Base-by-base conservation (phyloP, 2,113 vertebrate species). In the Monopterus albus region DNA sequence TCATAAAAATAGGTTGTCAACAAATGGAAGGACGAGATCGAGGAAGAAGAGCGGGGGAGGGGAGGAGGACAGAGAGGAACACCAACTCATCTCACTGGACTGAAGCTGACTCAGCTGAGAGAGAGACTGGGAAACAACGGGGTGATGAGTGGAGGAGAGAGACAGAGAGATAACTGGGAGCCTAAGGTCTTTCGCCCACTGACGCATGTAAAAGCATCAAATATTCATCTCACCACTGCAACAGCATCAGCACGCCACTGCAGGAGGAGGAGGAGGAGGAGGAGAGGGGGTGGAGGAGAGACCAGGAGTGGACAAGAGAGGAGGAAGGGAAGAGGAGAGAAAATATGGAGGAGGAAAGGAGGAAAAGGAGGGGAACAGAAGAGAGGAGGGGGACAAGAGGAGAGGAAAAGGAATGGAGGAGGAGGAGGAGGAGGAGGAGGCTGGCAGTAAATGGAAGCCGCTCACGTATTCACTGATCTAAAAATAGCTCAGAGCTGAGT, bases 191-290 rank as follows among this genome's bases (percentile, higher is more conserved):
- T 69, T 63, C 45, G 67, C 63, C 36, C 74, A 85, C 70, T 88
- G 85, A 85, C 61, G 82, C 83, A 88, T 58, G 40, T 35, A 62
- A 56, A 7, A 73, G 36, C 75, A 83, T 88, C 71, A 89, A 88
- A 86, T 87, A 90, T 91, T 90, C 76, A 90, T 81, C 53, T 71
- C 35, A 72, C 65, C 75, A 64, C 70, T 83, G 81, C 75, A 77
- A 77, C 45, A 76, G 56, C 60, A 50, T 45, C 23, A 74, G 49
- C 33, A 31, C 35, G 67, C 66, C 53, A 64, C 69, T 67, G 70
- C 65, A 73, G 77, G 57, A 62, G 11, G 35, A 43, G 28, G 10
- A 15, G 17, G 21, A 38, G 31, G 31, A 12, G 1, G 36, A 51
- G n/a, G 6, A 15, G n/a, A n/a, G 7, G 2, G 7, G n/a, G 6